Conservation (phyloP, 2,113 vertebrate genomes). For the Heptranchias perlo region DNA sequence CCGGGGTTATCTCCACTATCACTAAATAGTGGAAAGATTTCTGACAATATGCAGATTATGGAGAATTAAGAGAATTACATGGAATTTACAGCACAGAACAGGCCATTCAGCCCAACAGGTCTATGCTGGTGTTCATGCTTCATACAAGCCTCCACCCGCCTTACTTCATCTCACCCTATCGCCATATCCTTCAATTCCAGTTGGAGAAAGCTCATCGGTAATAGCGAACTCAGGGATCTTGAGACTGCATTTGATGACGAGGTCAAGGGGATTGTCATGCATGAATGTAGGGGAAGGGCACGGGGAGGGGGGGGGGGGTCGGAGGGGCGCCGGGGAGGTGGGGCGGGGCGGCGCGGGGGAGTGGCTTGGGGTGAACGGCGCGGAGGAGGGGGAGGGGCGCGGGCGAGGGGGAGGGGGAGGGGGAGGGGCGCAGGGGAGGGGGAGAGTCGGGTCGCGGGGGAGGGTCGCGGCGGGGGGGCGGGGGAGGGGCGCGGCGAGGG, state of each 20-base stretch:
- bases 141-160: neutral
- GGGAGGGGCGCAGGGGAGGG: neutral
- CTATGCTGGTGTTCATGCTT: neutral
- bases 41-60: too few relatives aligned
- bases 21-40: too few relatives aligned
- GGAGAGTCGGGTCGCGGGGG: neutral
- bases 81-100: neutral
- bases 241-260: neutral
- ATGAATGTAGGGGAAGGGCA: neutral
- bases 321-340: neutral
- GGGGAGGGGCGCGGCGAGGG: too few relatives aligned
- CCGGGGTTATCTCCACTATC: too few relatives aligned
- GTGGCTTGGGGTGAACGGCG: too few relatives aligned
- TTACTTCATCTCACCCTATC: neutral
- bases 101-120: neutral
- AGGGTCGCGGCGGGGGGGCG: too few relatives aligned
- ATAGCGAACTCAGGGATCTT: neutral
- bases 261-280: neutral
- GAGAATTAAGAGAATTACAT: neutral
- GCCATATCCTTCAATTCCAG: neutral
- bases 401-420: neutral
- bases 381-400: too few relatives aligned
- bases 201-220: neutral
- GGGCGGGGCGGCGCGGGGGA: too few relatives aligned
- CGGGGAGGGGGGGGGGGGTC: too few relatives aligned